Base-by-base conservation (phyloP, 1,140 invertebrate species). In the Microplitis mediator region DNA sequence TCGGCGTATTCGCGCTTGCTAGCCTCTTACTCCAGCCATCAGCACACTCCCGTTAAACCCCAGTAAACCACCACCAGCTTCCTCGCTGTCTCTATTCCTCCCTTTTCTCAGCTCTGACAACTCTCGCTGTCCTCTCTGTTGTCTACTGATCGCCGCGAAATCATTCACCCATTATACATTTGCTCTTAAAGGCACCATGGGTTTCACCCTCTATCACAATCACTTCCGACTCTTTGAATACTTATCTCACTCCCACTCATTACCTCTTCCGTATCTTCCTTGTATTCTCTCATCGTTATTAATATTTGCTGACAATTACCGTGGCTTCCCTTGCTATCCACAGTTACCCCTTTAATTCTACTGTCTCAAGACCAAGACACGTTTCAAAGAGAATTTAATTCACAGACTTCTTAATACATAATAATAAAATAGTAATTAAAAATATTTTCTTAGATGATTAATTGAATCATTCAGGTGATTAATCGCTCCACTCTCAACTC, bases 301-400 rank as follows among this genome's bases (percentile, higher is more conserved):
- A 87, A 86, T 87, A 87, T 87, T 87, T 87, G 84, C 84, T 81
- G 84, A 86, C 85, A 86, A 87, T 87, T 87, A 87, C 79, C 80
- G 78, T 78, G 81, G 78, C 54, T 45, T 45, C 39, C 39, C 11
- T 35, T 77, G 75, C 76, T 72, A 75, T 76, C 70, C 69, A 74
- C 69, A 69, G 68, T 77, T 81, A 81, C 80, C 85, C 83, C 83
- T 68, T 85, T 83, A 85, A 86, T 85, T 82, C 82, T 81, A 75
- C 71, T 68, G 73, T 73, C 70, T 71, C 66, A 56, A 77, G 70
- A 76, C 78, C 77, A 76, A 83, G 80, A 86, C 84, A 84, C 83
- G 82, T 84, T 81, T 78, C 58, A 60, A 56, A 75, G 67, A n/a
- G 56, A 23, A 23, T 31, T 13, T 13, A 11, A 69, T 54, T 54